Evolutionary conservation across 2,888 invertebrate genomes (phyloP), one percentile per base, ranked within the genome.

Genomic region (Timandra comae): DNA sequence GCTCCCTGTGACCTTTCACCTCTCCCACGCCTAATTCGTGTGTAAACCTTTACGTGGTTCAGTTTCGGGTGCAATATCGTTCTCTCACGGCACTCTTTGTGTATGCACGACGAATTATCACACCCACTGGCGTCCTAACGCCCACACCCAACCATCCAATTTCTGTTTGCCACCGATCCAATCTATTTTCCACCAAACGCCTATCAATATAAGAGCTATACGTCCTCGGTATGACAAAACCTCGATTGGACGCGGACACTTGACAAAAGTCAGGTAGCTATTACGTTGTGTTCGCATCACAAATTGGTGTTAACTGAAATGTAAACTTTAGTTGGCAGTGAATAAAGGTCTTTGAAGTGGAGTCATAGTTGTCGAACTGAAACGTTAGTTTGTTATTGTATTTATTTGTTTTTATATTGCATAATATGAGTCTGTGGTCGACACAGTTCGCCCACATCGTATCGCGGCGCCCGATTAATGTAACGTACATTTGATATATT

Each of bases 21-120:
- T 80, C 67, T 81, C 81, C 80, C 82, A 81, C 80, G 79, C 70
- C 53, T 72, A 73, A 72, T 73, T 71, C 66, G 53, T 73, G 69
- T 67, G 73, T 63, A 78, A 76, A 79, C 76, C 57, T 53, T 6
- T 16, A n/a, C n/a, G 54, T 51, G 44, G 46, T 40, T 56, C 52
- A 47, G 56, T 76, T 79, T 76, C 75, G 81, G 80, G 74, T 78
- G 78, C 72, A 56, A 63, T 65, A 69, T 68, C 70, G 65, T 66
- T 74, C 69, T 78, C 81, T 75, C 81, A 84, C 82, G 81, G 76
- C 71, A 76, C 72, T 64, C 71, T 75, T 68, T 67, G 62, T 80
- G 77, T 82, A 65, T 84, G 70, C 75, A 54, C 63, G 67, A 68
- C 65, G 77, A 78, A 84, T 85, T 85, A 85, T 79, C 82, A 79